phyloP scores from a whole-genome alignment of 2,113 vertebrate species.

The Gnathonemus longibarbis region DNA sequence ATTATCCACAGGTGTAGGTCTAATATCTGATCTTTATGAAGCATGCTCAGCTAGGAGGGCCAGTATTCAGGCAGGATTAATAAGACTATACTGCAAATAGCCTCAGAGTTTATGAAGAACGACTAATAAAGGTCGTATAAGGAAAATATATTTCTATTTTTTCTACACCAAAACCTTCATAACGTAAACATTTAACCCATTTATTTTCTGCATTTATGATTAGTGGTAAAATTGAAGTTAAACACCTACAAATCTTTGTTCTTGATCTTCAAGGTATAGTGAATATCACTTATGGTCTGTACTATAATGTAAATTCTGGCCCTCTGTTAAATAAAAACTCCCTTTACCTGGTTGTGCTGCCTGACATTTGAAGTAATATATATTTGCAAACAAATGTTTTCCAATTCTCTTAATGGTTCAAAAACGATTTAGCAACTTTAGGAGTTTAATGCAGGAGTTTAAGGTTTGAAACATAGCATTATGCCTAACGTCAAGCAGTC shows the following conservation, averaged over 20 bases:
- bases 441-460: neutral
- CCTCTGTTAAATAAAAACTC: neutral
- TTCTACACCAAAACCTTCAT: neutral
- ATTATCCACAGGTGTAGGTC: neutral
- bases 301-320: neutral
- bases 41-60: neutral
- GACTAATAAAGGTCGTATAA: neutral
- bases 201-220: neutral
- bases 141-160: neutral
- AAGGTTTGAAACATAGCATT: neutral
- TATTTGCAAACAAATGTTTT: neutral
- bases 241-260: neutral
- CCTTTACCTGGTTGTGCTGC: neutral
- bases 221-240: neutral
- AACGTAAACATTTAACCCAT: neutral
- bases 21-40: neutral
- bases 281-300: neutral
- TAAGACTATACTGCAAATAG: neutral
- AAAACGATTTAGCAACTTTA: neutral
- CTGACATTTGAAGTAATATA: neutral
- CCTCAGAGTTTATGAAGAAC: neutral
- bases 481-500: neutral
- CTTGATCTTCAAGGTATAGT: neutral
- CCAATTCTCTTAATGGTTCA: neutral
- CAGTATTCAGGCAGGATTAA: neutral